These are phyloP conservation scores for Montipora cactus DNA, from an alignment of 64 coral and sea anemone genomes.

Conservation along the genomic window DNA sequence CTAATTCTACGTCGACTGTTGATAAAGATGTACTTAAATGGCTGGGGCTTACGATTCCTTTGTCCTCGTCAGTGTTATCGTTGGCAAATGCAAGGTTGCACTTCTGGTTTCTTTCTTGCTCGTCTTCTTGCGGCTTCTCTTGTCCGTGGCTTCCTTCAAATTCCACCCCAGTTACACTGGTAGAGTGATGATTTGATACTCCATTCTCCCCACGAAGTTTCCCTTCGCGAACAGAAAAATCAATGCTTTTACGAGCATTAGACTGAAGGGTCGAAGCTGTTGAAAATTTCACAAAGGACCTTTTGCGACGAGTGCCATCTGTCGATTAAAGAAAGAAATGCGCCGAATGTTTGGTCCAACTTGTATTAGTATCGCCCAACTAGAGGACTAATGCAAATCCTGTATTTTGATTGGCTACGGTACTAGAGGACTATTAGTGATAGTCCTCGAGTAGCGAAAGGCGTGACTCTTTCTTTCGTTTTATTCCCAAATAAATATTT, in stretches of 20 bases:
- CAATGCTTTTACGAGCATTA: background rate
- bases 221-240: background rate
- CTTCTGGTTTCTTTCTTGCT: background rate
- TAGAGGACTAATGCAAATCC: too few relatives aligned
- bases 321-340: background rate
- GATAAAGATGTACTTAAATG: background rate
- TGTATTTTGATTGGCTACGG: too few relatives aligned
- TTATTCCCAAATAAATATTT: too few relatives aligned
- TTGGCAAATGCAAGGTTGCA: background rate
- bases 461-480: too few relatives aligned
- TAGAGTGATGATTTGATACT: background rate
- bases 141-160: background rate
- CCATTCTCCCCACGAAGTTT: background rate
- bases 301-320: constrained; percentile 16
- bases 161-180: background rate
- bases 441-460: too few relatives aligned
- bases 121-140: background rate
- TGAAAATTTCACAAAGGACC: background rate
- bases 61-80: background rate
- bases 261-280: background rate
- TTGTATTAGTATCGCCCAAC: too few relatives aligned
- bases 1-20: background rate
- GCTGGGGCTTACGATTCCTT: background rate
- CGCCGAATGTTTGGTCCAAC: background rate
- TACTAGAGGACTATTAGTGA: too few relatives aligned